Evolutionary conservation across 2,113 vertebrate genomes (phyloP).

Genomic region (Trematomus loennbergii): DNA sequence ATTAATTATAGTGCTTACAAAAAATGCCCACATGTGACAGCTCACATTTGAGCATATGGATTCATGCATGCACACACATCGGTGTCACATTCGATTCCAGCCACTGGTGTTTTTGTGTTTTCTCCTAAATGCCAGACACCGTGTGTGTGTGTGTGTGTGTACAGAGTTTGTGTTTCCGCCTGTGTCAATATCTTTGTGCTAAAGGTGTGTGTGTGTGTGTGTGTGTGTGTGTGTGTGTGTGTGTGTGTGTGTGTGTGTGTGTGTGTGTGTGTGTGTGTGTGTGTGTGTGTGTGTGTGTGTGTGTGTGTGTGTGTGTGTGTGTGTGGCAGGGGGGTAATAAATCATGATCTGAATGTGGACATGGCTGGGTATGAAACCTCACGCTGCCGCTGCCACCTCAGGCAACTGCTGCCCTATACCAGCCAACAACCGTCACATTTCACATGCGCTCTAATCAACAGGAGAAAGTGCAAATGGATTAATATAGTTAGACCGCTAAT

Average conservation of each 20-base stretch:
- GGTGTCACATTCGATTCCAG: constrained; percentile 30
- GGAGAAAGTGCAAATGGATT: constrained; percentile 82
- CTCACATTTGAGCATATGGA: constrained; percentile 46
- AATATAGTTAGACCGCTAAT: constrained; percentile 77
- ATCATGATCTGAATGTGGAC: constrained; percentile 78
- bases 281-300: constrained; percentile 44
- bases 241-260: constrained; percentile 24
- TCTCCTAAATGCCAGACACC: constrained; percentile 66
- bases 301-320: not conserved
- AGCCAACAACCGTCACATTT: constrained; percentile 75
- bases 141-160: constrained; percentile 14
- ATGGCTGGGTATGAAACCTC: constrained; percentile 73
- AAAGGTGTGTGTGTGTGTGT: constrained; percentile 36
- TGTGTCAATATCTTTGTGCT: constrained; percentile 51
- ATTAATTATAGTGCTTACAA: constrained; percentile 43
- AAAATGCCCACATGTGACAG: constrained; percentile 44
- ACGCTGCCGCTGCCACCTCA: constrained; percentile 70
- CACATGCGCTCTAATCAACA: constrained; percentile 79
- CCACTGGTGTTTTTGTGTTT: constrained; percentile 30
- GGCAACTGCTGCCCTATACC: constrained; percentile 81
- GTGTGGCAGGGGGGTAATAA: constrained; percentile 70
- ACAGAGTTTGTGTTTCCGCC: constrained; percentile 4
- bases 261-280: not conserved
- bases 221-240: constrained; percentile 39
- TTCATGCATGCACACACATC: constrained; percentile 10